Conservation (phyloP, 2,113 vertebrate species). For the Microtus ochrogaster region DNA sequence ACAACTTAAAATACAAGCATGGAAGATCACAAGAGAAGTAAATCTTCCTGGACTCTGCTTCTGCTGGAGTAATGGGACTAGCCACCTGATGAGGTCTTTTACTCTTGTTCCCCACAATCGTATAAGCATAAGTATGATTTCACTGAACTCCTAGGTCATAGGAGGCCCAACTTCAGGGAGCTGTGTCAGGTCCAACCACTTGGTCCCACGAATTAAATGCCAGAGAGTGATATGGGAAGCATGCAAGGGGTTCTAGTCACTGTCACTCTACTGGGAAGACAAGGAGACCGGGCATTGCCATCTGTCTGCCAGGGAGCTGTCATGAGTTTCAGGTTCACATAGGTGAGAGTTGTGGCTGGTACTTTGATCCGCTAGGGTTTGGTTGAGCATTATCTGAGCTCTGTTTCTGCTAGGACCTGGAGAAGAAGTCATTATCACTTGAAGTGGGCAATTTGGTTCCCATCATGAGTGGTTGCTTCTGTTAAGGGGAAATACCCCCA, state of each 20-base stretch:
- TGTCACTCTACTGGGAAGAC: not conserved
- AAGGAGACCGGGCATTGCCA: not conserved
- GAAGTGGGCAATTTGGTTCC: not conserved
- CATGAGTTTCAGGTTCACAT: not conserved
- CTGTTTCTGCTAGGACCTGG: not conserved
- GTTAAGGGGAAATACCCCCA: not conserved
- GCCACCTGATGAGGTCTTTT: not conserved
- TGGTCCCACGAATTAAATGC: not conserved
- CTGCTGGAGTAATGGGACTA: not conserved
- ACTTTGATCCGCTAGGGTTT: not conserved
- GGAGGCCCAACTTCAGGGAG: not conserved
- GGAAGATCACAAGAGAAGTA: not conserved
- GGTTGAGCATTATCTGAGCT: not conserved
- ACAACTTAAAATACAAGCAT: not conserved
- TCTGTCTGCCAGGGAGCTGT: not conserved
- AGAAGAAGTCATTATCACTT: not conserved
- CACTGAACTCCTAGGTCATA: too few species aligned
- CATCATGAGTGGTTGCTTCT: not conserved
- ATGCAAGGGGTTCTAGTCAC: not conserved
- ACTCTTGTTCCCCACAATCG: not conserved
- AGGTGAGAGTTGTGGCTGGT: too few species aligned
- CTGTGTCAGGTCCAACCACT: not conserved
- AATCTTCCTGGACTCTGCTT: not conserved
- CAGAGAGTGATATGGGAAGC: not conserved
- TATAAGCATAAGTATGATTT: not conserved